Evolutionary conservation across 2,113 vertebrate species (phyloP).

Genomic region (Macrotis lagotis): DNA sequence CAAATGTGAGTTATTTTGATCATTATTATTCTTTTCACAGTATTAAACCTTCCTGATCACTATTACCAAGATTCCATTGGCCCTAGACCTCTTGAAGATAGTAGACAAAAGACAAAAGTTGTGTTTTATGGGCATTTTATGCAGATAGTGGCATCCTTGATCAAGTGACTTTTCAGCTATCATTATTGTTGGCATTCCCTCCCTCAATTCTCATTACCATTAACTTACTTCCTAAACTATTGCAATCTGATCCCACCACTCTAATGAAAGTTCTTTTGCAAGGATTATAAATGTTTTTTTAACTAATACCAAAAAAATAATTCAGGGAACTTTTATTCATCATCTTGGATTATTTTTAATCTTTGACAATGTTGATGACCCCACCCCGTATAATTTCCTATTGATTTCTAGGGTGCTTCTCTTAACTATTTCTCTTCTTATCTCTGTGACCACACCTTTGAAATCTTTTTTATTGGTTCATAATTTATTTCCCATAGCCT

Average conservation of each 20-base stretch:
- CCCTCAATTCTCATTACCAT: not conserved
- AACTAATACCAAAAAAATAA: not conserved
- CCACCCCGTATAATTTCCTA: not conserved
- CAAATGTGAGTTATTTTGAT: not conserved
- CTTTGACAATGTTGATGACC: not conserved
- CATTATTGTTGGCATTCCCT: not conserved
- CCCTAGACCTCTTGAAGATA: not conserved
- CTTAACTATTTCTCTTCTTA: not conserved
- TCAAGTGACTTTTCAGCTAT: not conserved
- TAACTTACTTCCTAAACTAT: not conserved
- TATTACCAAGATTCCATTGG: not conserved
- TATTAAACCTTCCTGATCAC: not conserved
- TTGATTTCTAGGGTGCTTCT: not conserved
- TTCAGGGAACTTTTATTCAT: not conserved
- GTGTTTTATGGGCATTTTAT: not conserved
- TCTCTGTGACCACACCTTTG: not conserved
- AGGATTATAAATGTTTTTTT: not conserved
- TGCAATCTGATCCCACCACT: not conserved
- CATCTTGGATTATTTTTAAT: not conserved
- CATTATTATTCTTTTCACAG: not conserved
- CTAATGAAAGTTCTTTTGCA: not conserved
- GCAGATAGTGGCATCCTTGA: not conserved
- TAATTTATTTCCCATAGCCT: not conserved
- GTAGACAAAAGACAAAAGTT: not conserved
- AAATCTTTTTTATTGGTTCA: not conserved